phyloP scores from a whole-genome alignment of 2,113 vertebrate species.

The Amia ocellicauda region DNA sequence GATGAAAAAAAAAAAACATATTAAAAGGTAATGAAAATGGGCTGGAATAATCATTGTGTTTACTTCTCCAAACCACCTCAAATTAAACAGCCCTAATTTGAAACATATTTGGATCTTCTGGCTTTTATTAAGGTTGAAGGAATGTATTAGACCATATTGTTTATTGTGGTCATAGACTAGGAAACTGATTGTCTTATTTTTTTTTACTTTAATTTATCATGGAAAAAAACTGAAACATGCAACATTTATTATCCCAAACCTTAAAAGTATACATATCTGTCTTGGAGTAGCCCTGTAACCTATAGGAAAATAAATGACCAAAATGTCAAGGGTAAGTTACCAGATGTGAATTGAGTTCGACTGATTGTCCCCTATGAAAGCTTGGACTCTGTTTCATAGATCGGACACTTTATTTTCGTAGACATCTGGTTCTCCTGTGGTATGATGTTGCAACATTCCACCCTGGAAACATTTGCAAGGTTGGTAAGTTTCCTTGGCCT shows the following conservation, averaged over 20 bases:
- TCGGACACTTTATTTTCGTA: too few relatives aligned
- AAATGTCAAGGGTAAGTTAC: not conserved
- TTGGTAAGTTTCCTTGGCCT: too few relatives aligned
- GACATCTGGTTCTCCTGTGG: too few relatives aligned
- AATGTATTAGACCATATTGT: constrained; percentile 19
- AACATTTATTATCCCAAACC: constrained; percentile 10
- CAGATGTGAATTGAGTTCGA: too few relatives aligned
- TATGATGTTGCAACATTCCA: too few relatives aligned
- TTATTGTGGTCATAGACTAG: constrained; percentile 32
- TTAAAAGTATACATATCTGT: constrained; percentile 8
- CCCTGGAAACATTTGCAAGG: too few relatives aligned
- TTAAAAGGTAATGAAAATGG: constrained; percentile 43
- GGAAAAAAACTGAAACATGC: constrained; percentile 1
- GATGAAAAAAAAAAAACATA: constrained; percentile 34
- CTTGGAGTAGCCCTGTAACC: constrained; percentile 6
- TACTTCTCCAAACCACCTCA: constrained; percentile 43
- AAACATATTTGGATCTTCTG: constrained; percentile 46
- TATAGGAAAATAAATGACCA: not conserved
- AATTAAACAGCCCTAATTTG: constrained; percentile 39
- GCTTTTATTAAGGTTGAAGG: constrained; percentile 49
- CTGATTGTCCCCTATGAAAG: too few relatives aligned
- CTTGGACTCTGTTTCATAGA: too few relatives aligned
- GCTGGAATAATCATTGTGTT: constrained; percentile 52
- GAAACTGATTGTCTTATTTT: not conserved
- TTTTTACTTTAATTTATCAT: constrained; percentile 1